Percentiles rank a stretch among this genome's conserved stretches.
Evolutionary conservation across 1,140 invertebrate genomes (phyloP).

Genomic region (Papilio helenus): DNA sequence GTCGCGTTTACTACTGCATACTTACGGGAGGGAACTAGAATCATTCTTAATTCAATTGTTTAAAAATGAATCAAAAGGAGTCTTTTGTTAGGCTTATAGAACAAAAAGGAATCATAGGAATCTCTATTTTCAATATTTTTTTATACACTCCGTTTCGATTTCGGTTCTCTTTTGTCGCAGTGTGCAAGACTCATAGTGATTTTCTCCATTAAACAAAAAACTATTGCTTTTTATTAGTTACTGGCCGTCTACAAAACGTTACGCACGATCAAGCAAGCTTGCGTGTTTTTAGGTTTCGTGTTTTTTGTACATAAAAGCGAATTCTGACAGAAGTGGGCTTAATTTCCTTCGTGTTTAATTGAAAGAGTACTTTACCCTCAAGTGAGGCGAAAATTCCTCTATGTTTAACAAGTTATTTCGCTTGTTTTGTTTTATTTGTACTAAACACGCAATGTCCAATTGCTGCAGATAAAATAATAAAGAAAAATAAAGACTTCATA

Average conservation of each 20-base stretch:
- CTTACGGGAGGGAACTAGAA: no score
- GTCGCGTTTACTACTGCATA: no score
- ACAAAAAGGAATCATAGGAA: no score
- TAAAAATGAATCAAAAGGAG: no score
- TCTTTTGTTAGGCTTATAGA: no score
- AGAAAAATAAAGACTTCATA: neutral
- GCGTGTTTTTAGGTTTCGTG: conserved; percentile 3
- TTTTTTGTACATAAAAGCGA: neutral
- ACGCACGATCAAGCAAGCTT: neutral
- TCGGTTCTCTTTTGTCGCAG: no score
- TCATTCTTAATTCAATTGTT: no score
- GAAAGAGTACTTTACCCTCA: conserved; percentile 6
- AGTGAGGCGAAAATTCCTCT: conserved; percentile 10
- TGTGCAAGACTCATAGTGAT: neutral
- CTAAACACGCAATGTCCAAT: neutral
- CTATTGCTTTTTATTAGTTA: neutral
- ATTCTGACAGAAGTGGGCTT: neutral
- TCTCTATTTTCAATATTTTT: no score
- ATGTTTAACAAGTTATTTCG: conserved; percentile 21
- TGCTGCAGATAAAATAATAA: neutral
- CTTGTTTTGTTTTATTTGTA: conserved; percentile 9
- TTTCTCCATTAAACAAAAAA: neutral
- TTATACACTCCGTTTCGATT: no score
- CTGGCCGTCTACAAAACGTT: neutral
- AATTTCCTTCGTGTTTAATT: conserved; percentile 9